Evolutionary conservation across 2,113 vertebrate species (phyloP).

Genomic region (Rhodinocichla rosea): DNA sequence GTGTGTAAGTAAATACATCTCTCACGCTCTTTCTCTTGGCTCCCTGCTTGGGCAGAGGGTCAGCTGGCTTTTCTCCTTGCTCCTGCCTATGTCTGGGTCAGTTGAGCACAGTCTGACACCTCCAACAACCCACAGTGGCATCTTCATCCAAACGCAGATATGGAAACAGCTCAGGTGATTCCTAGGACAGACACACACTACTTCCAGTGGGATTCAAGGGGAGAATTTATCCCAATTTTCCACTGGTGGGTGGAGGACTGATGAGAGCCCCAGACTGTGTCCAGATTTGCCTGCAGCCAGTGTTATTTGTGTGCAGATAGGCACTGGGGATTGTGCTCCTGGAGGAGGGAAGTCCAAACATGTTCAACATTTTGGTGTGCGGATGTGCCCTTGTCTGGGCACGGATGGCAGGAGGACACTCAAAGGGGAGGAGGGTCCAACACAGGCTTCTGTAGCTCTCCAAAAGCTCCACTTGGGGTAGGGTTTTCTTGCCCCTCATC

Average conservation of each 20-base stretch:
- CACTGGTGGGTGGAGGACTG: neutral
- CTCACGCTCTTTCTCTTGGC: neutral
- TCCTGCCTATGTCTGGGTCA: neutral
- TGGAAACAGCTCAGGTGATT: neutral
- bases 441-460: neutral
- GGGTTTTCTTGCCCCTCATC: neutral
- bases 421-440: rapidly evolving
- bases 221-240: neutral
- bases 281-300: neutral
- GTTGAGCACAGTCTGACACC: neutral
- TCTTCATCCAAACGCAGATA: neutral
- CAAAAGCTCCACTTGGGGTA: neutral
- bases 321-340: neutral
- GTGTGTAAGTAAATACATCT: neutral
- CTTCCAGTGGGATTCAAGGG: neutral
- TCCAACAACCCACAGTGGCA: neutral
- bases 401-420: neutral
- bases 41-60: neutral
- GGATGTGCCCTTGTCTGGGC: neutral
- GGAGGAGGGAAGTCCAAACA: neutral
- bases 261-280: neutral
- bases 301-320: neutral
- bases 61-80: neutral
- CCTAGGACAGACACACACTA: neutral
- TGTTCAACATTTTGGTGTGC: neutral